Evolutionary conservation across 2,113 vertebrate genomes (phyloP).

Genomic region (Scophthalmus maximus): DNA sequence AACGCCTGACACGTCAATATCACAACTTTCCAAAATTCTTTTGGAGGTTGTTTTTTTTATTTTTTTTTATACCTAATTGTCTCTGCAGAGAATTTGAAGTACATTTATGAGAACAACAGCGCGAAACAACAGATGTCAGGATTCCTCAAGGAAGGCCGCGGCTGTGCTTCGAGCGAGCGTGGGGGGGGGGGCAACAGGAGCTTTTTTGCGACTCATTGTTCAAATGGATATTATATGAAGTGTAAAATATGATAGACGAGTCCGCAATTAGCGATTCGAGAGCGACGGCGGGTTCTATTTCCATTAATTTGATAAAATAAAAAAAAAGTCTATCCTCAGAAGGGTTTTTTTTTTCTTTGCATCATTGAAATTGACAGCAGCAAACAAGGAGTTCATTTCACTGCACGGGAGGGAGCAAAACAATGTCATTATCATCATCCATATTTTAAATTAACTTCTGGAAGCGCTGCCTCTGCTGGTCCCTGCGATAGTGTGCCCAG

Average conservation of each 20-base stretch:
- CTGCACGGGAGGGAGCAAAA: constrained; percentile 7
- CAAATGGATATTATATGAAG: constrained; percentile 56
- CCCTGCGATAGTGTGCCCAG: background rate
- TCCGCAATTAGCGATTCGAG: constrained; percentile 25
- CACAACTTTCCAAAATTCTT: no score
- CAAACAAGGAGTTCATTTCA: constrained; percentile 30
- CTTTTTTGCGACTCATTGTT: constrained; percentile 21
- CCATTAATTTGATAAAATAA: constrained; percentile 40
- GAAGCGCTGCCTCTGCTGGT: constrained; percentile 1
- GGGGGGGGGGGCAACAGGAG: constrained; percentile 24
- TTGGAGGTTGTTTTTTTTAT: no score
- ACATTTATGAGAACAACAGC: constrained; percentile 30
- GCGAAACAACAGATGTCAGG: constrained; percentile 21
- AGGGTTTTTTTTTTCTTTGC: constrained; percentile 35
- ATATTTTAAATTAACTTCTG: constrained; percentile 53
- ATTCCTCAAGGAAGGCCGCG: constrained; percentile 23
- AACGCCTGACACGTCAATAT: no score
- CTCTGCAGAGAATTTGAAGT: constrained; percentile 28
- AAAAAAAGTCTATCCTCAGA: constrained; percentile 29
- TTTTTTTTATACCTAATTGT: constrained; percentile 14
- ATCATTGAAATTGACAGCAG: constrained; percentile 34
- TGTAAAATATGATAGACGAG: constrained; percentile 40
- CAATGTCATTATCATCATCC: constrained; percentile 43
- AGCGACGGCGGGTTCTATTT: constrained; percentile 21
- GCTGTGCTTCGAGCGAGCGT: constrained; percentile 12